phyloP scores from a whole-genome alignment of 2,113 vertebrate species.

The Panurus biarmicus region DNA sequence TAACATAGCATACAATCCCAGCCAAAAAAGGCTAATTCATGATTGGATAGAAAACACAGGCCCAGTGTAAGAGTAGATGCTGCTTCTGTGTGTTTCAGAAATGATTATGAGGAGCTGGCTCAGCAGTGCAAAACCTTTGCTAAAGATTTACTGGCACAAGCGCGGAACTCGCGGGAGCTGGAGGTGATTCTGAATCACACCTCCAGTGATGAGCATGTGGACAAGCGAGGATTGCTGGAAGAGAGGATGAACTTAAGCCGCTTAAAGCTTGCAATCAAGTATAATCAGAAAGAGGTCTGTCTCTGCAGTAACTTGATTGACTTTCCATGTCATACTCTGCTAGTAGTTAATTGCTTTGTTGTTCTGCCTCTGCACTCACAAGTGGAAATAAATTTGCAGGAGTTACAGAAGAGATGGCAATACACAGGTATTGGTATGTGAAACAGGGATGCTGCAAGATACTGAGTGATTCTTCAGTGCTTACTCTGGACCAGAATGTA shows the following conservation, averaged over 20 bases:
- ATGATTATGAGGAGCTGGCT: conserved; percentile 95
- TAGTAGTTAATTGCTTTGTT: background rate
- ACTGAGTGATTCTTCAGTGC: background rate
- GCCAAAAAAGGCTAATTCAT: background rate
- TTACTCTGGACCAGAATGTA: background rate
- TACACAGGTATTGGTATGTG: background rate
- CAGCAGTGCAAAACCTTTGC: conserved; percentile 99
- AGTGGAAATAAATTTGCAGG: background rate
- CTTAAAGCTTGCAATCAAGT: conserved; percentile 97
- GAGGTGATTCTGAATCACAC: conserved; percentile 98
- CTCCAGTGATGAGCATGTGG: conserved; percentile 85
- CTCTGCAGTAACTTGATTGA: background rate
- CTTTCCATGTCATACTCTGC: background rate
- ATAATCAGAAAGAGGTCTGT: conserved; percentile 97
- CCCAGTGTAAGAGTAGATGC: background rate
- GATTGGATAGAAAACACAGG: background rate
- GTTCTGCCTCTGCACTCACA: background rate
- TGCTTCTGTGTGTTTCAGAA: conserved; percentile 71
- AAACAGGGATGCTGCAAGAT: background rate
- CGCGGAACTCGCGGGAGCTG: conserved; percentile 95
- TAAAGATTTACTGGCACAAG: conserved; percentile 97
- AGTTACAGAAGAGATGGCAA: background rate
- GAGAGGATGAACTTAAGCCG: conserved; percentile 98
- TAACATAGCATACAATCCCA: background rate
- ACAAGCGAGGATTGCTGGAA: conserved; percentile 92